phyloP scores from a whole-genome alignment of 2,113 vertebrate species.

The Thermophis baileyi region DNA sequence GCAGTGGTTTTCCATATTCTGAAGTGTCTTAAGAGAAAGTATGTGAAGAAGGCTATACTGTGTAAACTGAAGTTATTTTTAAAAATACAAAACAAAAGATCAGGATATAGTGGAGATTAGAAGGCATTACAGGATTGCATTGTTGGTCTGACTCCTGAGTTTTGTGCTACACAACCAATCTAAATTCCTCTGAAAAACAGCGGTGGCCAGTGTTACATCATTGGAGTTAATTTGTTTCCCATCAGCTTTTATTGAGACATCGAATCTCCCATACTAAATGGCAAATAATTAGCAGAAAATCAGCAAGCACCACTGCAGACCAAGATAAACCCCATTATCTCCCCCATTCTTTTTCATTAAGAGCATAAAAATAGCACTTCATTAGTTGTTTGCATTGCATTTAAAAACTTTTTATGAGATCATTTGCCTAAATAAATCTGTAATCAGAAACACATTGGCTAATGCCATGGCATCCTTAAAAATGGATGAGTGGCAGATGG shows the following conservation, averaged over 20 bases:
- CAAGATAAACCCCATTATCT: background rate
- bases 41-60: background rate
- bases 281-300: slow-evolving; percentile 23
- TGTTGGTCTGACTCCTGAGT: background rate
- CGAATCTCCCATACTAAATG: slow-evolving; percentile 41
- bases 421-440: slow-evolving; percentile 40
- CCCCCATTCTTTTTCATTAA: slow-evolving; percentile 5
- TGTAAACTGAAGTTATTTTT: slow-evolving; percentile 37
- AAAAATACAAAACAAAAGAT: background rate
- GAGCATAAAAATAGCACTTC: slow-evolving; percentile 32
- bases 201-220: slow-evolving; percentile 1
- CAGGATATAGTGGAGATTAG: background rate
- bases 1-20: background rate
- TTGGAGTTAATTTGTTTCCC: slow-evolving; percentile 34
- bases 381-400: slow-evolving; percentile 57
- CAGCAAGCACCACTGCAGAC: background rate
- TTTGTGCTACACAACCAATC: background rate
- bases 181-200: slow-evolving; percentile 33
- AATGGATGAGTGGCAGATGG: slow-evolving; percentile 14
- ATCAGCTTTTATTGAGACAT: slow-evolving; percentile 29
- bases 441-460: slow-evolving; percentile 51
- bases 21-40: background rate
- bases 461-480: background rate
- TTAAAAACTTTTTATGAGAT: slow-evolving; percentile 49
- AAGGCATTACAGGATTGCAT: background rate